A percentile compares a stretch with the other conserved stretches of the same genome.
Evolutionary conservation across 2,113 vertebrate genomes (phyloP).

Genomic region (Oreochromis spilurus): DNA sequence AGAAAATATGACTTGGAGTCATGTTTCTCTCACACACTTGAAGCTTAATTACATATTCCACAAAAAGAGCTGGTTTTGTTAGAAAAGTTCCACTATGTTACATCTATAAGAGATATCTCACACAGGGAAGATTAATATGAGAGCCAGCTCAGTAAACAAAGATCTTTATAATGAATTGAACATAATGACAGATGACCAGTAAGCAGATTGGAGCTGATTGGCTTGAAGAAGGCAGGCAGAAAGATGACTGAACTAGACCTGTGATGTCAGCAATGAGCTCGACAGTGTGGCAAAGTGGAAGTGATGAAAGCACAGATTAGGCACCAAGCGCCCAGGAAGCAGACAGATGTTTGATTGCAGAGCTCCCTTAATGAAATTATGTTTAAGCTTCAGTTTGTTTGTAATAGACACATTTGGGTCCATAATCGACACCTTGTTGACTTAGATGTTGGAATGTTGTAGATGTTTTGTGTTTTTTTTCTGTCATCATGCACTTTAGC

Average conservation of each 20-base stretch:
- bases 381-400: neutral
- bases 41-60: neutral
- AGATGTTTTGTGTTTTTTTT: neutral
- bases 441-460: neutral
- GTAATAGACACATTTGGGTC: rapidly evolving
- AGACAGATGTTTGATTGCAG: neutral
- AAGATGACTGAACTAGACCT: neutral
- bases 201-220: neutral
- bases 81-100: neutral
- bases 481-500: neutral
- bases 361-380: neutral
- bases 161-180: neutral
- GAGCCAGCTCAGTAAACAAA: neutral
- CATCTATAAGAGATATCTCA: neutral
- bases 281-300: neutral
- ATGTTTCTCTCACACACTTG: neutral
- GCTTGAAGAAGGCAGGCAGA: neutral
- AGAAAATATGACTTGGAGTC: neutral
- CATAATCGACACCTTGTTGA: neutral
- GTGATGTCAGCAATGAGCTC: neutral
- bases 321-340: neutral
- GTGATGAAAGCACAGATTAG: neutral
- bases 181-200: neutral
- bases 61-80: neutral
- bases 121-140: neutral